A percentile compares a stretch with the other conserved stretches of the same genome.
Conservation (phyloP, 2,113 vertebrate genomes). For the Hippocampus guttulatus region DNA sequence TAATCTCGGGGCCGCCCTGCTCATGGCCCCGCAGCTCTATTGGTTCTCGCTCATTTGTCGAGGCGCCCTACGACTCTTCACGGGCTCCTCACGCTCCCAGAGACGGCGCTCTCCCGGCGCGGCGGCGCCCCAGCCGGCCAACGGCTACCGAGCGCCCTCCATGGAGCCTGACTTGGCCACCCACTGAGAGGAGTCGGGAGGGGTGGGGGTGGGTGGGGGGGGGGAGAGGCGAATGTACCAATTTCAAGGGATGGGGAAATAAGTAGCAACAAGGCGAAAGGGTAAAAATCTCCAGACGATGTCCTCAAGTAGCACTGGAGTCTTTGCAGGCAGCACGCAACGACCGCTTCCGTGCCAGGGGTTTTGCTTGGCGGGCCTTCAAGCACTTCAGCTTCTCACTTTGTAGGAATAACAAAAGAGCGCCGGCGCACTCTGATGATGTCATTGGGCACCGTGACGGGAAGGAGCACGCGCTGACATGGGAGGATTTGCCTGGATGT, state of each 20-base stretch:
- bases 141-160: constrained; percentile 68
- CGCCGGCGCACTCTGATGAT: constrained; percentile 49
- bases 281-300: constrained; percentile 28
- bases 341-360: background rate
- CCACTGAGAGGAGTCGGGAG: constrained; percentile 49
- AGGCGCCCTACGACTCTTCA: constrained; percentile 75
- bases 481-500: constrained; percentile 61
- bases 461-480: constrained; percentile 56
- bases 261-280: constrained; percentile 39
- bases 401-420: constrained; percentile 32
- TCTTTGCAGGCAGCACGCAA: constrained; percentile 30
- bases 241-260: constrained; percentile 44
- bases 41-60: constrained; percentile 90
- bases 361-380: constrained; percentile 31
- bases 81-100: constrained; percentile 58
- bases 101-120: constrained; percentile 38
- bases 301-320: constrained; percentile 51
- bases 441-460: constrained; percentile 56
- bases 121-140: constrained; percentile 56
- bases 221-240: constrained; percentile 51
- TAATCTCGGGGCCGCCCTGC: constrained; percentile 82
- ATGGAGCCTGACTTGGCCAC: constrained; percentile 58
- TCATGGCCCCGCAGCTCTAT: constrained; percentile 87
- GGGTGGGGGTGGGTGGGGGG: background rate
- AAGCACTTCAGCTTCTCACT: constrained; percentile 40